Conservation (phyloP, 64 coral and sea anemone genomes). For the Anthopleura sola region DNA sequence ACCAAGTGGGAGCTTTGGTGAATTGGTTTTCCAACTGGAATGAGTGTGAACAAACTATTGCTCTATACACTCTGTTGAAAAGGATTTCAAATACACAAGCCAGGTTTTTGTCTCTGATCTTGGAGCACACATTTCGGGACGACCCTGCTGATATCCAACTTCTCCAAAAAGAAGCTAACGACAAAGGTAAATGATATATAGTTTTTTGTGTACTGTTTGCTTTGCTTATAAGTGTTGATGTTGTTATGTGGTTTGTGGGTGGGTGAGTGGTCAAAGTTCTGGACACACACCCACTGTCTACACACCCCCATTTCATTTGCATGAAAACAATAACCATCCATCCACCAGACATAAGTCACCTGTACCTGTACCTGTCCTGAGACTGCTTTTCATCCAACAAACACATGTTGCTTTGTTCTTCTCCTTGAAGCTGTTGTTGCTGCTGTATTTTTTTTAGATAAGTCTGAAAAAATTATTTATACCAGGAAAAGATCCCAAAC, state of each 20-base stretch:
- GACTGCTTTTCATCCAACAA: not conserved
- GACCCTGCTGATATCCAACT: constrained; percentile 71
- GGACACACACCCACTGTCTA: constrained; percentile 8
- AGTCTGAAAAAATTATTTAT: not conserved
- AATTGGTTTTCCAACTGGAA: constrained; percentile 96
- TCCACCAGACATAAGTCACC: constrained; percentile 15
- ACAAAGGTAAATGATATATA: constrained; percentile 74
- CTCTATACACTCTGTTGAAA: constrained; percentile 84
- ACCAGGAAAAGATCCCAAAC: not conserved
- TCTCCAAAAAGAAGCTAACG: constrained; percentile 82
- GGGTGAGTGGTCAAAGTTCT: not conserved
- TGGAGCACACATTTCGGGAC: constrained; percentile 96
- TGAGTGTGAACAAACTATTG: constrained; percentile 96
- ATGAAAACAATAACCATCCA: not conserved
- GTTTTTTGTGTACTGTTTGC: not conserved
- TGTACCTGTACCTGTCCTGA: not conserved
- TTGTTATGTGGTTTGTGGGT: not conserved
- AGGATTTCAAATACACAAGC: constrained; percentile 91
- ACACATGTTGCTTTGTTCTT: constrained; percentile 8
- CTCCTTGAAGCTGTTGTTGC: not conserved
- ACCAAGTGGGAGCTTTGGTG: constrained; percentile 84
- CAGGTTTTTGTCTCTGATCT: constrained; percentile 80
- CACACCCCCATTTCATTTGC: constrained; percentile 7
- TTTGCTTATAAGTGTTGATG: not conserved
- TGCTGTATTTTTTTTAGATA: not conserved